Conservation (phyloP, 1,140 invertebrate species). For the Caenorhabditis brenneri region DNA sequence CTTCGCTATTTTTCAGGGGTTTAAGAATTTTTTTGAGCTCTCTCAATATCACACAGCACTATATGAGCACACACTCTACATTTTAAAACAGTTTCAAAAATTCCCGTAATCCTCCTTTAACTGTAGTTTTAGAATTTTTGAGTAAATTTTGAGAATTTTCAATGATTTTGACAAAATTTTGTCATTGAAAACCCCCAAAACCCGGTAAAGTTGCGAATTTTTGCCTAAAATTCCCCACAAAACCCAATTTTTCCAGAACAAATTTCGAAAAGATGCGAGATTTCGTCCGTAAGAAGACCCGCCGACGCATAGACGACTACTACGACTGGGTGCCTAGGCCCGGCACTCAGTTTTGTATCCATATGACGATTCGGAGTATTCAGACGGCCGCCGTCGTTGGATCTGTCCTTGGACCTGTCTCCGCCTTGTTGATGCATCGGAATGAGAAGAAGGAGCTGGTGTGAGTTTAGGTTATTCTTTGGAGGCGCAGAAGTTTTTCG, state of each 20-base stretch:
- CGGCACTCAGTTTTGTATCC: conserved; percentile 56
- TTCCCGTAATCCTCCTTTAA: too few species aligned
- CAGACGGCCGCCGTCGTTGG: conserved; percentile 47
- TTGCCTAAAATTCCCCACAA: too few species aligned
- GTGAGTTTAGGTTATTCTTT: not conserved
- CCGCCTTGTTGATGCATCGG: conserved; percentile 15
- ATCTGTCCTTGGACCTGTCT: conserved; percentile 41
- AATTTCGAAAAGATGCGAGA: conserved; percentile 9
- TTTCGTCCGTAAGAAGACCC: not conserved
- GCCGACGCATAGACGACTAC: conserved; percentile 8
- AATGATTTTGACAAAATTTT: too few species aligned
- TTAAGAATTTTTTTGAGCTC: too few species aligned
- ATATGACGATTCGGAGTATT: conserved; percentile 56
- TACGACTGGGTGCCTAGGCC: conserved; percentile 53
- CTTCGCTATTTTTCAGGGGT: too few species aligned
- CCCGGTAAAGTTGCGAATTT: too few species aligned
- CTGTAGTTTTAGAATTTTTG: too few species aligned
- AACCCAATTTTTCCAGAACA: not conserved
- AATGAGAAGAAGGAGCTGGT: conserved; percentile 19
- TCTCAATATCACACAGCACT: too few species aligned
- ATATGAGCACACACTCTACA: too few species aligned
- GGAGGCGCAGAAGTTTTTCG: too few species aligned
- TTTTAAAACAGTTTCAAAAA: too few species aligned
- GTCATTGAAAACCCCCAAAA: not conserved
- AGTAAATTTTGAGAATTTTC: too few species aligned